These are phyloP conservation scores for Stenopsyche tienmushanensis DNA, from an alignment of 1,140 invertebrate genomes.

Conservation along the genomic window DNA sequence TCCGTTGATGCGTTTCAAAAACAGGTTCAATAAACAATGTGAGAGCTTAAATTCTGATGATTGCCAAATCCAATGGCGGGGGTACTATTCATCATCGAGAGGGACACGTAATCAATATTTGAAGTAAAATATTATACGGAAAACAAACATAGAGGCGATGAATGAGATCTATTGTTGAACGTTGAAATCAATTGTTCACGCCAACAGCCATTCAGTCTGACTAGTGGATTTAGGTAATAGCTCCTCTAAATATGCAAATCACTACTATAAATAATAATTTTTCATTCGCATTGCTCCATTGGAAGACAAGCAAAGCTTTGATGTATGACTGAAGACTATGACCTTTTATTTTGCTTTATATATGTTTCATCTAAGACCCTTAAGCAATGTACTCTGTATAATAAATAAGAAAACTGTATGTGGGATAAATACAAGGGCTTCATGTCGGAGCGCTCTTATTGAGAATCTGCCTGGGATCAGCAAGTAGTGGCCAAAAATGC, in stretches of 20 bases:
- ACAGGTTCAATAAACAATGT: too few relatives aligned
- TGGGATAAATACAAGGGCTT: too few relatives aligned
- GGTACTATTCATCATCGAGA: slow-evolving; percentile 6
- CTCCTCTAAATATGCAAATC: slow-evolving; percentile 2
- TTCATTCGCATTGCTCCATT: neutral
- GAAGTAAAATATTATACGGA: neutral
- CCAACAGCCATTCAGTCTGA: neutral
- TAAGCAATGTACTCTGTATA: too few relatives aligned
- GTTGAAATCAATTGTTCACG: neutral
- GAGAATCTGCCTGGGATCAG: too few relatives aligned
- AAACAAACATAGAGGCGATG: neutral
- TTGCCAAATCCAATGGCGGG: neutral
- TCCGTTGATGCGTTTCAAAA: too few relatives aligned
- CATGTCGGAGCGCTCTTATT: too few relatives aligned
- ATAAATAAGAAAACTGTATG: too few relatives aligned
- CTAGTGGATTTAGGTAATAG: neutral
- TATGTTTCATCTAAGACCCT: too few relatives aligned
- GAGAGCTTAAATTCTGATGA: slow-evolving; percentile 1
- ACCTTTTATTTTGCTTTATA: too few relatives aligned
- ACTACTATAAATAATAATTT: neutral
- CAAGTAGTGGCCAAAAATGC: neutral
- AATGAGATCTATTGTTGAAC: slow-evolving; percentile 1
- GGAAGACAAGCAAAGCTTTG: too few relatives aligned
- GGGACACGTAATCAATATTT: slow-evolving; percentile 7
- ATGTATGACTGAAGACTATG: too few relatives aligned